These are phyloP conservation scores for Lerema accius DNA, from an alignment of 1,140 invertebrate species.

Conservation along the genomic window DNA sequence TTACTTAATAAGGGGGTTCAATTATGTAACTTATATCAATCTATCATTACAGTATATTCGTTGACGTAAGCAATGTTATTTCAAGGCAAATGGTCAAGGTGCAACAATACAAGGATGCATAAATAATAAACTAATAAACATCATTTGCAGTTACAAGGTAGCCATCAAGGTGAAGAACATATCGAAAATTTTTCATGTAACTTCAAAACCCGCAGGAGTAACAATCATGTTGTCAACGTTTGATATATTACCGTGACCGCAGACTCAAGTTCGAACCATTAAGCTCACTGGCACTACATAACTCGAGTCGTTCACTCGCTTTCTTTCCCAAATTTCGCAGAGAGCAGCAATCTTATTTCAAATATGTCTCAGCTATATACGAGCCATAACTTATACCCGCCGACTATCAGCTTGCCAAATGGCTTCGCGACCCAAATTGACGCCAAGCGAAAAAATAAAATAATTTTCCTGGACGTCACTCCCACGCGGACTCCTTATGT, in stretches of 20 bases:
- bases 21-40: too few relatives aligned
- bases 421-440: conserved; percentile 60
- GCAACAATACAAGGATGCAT: not conserved
- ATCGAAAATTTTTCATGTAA: conserved; percentile 69
- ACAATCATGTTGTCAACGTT: conserved; percentile 70
- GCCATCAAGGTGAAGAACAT: conserved; percentile 65
- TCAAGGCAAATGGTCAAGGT: conserved; percentile 7
- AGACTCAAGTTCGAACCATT: conserved; percentile 40
- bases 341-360: conserved; percentile 23
- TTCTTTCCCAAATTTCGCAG: conserved; percentile 26
- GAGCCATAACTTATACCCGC: conserved; percentile 58
- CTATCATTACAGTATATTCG: too few relatives aligned
- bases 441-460: conserved; percentile 64
- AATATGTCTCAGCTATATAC: conserved; percentile 62
- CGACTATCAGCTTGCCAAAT: conserved; percentile 55
- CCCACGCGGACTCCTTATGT: conserved; percentile 58
- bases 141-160: conserved; percentile 47
- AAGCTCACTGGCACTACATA: conserved; percentile 39
- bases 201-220: conserved; percentile 55
- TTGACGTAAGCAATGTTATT: not conserved
- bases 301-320: conserved; percentile 36
- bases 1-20: too few relatives aligned
- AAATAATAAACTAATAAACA: conserved; percentile 26
- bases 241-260: conserved; percentile 62
- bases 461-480: conserved; percentile 67